Base-by-base conservation (phyloP, 2,113 vertebrate species). In the Mesitornis unicolor region DNA sequence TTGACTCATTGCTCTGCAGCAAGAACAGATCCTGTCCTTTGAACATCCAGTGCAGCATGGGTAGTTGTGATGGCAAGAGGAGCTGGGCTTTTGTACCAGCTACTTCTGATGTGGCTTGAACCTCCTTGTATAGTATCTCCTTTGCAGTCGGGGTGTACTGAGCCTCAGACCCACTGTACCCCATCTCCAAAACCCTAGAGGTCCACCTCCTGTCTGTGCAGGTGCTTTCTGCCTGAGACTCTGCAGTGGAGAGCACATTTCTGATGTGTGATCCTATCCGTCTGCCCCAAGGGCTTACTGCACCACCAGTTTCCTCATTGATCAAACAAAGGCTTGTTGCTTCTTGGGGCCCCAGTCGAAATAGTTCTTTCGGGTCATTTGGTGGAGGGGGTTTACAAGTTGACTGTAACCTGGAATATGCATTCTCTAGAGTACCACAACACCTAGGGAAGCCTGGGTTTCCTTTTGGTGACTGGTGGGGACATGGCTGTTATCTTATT, bases 121-220 rank as follows among this genome's bases (percentile, higher is more conserved):
- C 6, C n/a, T 25, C 15, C 2, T 26, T 0, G 0, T 56, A 1
- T 28, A 19, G 9, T 16, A 26, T 51, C 57, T 42, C 13, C 65
- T 68, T 35, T 31, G 50, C 18, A 18, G 18, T 1, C 0, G 2
- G 33, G 33, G 5, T 28, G 42, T 29, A 47, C 18, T 18, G 63
- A 93, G 36, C n/a, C 54, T 57, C 64, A 67, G 54, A n/a, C 25
- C 13, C 2, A 40, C 45, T 33, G 3, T 28, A 3, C 1, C 24
- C 29, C 51, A 18, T 8, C 67, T 86, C 13, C 60, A 35, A 38
- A 69, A 33, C 29, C 12, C 10, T 21, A 3, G 31, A 19, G 31
- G n/a, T 22, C 0, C 1, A 9, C 33, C 28, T 71, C 0, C 0
- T 45, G 10, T 78, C 51, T 59, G 28, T 67, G n/a, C 60, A 75